These are phyloP conservation scores for Cichladusa arquata DNA, from an alignment of 2,113 vertebrate genomes.

Conservation along the genomic window DNA sequence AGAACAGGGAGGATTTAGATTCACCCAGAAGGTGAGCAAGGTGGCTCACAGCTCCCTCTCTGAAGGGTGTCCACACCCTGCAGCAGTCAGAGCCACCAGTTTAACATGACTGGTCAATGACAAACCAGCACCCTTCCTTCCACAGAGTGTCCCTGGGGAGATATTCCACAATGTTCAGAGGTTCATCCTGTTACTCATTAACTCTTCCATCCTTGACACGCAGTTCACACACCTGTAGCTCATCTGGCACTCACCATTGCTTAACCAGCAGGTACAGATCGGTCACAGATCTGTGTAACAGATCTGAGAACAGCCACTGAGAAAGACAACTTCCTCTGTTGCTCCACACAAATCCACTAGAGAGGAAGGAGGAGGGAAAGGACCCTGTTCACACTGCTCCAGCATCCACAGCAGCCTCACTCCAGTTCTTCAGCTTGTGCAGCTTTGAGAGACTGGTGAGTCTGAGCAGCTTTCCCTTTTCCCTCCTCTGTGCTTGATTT, in stretches of 20 bases:
- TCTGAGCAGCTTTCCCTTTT: neutral
- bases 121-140: neutral
- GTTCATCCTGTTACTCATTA: conserved; percentile 30
- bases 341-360: neutral
- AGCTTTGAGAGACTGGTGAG: neutral
- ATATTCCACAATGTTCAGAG: neutral
- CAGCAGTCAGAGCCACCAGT: neutral
- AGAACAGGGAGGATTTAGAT: neutral
- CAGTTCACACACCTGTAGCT: conserved; percentile 16
- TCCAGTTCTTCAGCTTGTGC: neutral
- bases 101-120: neutral
- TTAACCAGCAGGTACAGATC: neutral
- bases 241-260: neutral
- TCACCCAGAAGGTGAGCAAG: neutral
- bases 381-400: neutral
- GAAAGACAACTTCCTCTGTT: neutral
- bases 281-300: neutral
- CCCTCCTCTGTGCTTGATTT: neutral
- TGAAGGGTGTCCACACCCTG: neutral
- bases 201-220: neutral
- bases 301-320: neutral
- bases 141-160: neutral
- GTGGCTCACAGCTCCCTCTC: neutral
- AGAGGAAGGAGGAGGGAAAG: neutral
- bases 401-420: neutral